phyloP scores from a whole-genome alignment of 2,888 invertebrate species.

The Germaria angustata region DNA sequence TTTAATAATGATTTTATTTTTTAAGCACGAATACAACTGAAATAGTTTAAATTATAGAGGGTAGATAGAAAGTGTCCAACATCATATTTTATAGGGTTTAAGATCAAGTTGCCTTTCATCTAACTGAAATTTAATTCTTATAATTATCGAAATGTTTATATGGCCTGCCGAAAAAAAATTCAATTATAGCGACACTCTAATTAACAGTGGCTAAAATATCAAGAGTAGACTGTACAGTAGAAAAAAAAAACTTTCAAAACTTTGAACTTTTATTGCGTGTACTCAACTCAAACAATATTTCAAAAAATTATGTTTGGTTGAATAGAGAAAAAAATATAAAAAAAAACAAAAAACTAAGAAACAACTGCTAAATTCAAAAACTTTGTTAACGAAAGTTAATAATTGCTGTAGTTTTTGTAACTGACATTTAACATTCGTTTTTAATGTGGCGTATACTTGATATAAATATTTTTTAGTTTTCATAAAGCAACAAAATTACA shows the following conservation, averaged over 20 bases:
- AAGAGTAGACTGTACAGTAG: too few species aligned
- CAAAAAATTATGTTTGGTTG: constrained; percentile 44
- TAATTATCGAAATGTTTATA: too few species aligned
- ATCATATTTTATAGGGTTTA: too few species aligned
- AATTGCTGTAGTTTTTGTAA: not conserved
- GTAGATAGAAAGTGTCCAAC: too few species aligned
- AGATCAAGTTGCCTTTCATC: too few species aligned
- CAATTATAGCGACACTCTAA: too few species aligned
- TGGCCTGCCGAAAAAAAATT: too few species aligned
- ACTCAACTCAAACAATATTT: not conserved
- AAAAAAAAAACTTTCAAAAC: not conserved
- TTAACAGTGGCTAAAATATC: too few species aligned
- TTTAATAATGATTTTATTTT: too few species aligned
- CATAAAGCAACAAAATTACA: not conserved
- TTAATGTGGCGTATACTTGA: not conserved
- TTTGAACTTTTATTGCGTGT: constrained; percentile 45
- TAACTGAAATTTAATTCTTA: too few species aligned
- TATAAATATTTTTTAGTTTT: not conserved
- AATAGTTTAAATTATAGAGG: too few species aligned
- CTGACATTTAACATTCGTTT: constrained; percentile 32
- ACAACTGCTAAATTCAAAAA: not conserved
- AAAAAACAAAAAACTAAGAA: not conserved
- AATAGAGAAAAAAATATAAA: not conserved
- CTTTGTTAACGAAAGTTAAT: not conserved
- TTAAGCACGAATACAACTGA: too few species aligned